Base-by-base conservation (phyloP, 2,888 invertebrate species). In the Drosophila mimica region DNA sequence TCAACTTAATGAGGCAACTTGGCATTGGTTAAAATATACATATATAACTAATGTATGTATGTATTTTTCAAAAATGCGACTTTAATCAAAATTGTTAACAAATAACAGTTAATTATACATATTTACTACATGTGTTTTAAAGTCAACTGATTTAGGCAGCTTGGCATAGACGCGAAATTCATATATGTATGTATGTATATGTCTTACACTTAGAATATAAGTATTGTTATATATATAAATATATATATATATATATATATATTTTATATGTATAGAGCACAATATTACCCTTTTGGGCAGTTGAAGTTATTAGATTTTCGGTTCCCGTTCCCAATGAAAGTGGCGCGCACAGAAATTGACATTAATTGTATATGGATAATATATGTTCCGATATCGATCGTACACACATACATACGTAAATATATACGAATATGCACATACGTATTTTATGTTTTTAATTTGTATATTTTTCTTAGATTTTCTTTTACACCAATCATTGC, bases 261-360 rank as follows among this genome's bases (percentile, higher is more conserved):
- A 49, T 36, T 25, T 40, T 40, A 9, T 60, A 43, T 48, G 53
- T 60, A 49, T 61, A 67, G 52, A 54, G 48, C 54, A 54, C 58
- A 58, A 65, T n/a, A 36, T 30, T 28, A 52, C 30, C 46, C 56
- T 36, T 48, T 25, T 34, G 61, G 57, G 20, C 38, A 56, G 28
- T 58, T 62, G 15, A 48, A 36, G 40, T 52, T 53, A 53, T 57
- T 62, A 54, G 51, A 31, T 70, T 36, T 57, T 48, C 60, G 57
- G 28, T 72, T 60, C 56, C 53, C 70, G 66, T 52, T 49, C 60
- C n/a, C 34, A 59, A 53, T 67, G 38, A 54, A 70, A 58, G 64
- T 82, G 70, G 71, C 75, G 75, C 74, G 72, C 85, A 74, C 77
- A 78, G 74, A 86, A 86, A 87, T 87, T 87, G 87, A 87, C 87